A percentile compares a stretch with the other conserved stretches of the same genome.
These are phyloP conservation scores for Sorex maritimensis DNA, from an alignment of 2,797 vertebrate species.

Conservation along the genomic window DNA sequence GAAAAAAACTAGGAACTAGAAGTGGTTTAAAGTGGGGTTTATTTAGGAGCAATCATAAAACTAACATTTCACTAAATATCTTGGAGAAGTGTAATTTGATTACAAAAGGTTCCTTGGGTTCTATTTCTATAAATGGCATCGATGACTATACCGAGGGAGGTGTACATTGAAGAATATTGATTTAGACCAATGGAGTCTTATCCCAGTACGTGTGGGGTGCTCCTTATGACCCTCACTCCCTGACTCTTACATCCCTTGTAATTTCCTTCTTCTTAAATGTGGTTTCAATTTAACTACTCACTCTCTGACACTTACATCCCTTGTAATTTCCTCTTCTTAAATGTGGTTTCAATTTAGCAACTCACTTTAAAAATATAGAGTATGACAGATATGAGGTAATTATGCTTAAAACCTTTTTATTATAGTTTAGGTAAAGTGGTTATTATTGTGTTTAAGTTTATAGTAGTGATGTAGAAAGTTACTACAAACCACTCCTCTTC, in stretches of 20 bases:
- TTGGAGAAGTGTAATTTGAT: slow-evolving; percentile 18
- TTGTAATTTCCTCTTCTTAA: not conserved
- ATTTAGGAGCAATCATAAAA: not conserved
- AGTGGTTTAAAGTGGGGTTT: not conserved
- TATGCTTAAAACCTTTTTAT: too few species aligned
- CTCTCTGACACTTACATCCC: not conserved
- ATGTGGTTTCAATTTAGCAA: not conserved
- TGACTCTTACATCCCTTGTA: not conserved
- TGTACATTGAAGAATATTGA: not conserved
- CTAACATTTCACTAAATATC: not conserved
- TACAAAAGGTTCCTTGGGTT: not conserved
- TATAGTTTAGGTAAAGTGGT: too few species aligned
- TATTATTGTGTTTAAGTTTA: too few species aligned
- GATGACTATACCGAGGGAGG: not conserved
- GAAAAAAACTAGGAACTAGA: not conserved
- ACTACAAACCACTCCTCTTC: too few species aligned
- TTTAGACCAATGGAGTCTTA: not conserved
- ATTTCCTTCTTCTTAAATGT: not conserved
- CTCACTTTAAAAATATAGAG: slow-evolving; percentile 2
- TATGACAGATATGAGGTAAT: not conserved
- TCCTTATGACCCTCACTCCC: not conserved
- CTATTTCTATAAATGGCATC: not conserved
- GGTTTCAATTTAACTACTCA: not conserved
- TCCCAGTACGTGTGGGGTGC: not conserved
- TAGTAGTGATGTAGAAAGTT: too few species aligned